phyloP scores from a whole-genome alignment of 2,888 invertebrate genomes.

The Drosophila cognata region DNA sequence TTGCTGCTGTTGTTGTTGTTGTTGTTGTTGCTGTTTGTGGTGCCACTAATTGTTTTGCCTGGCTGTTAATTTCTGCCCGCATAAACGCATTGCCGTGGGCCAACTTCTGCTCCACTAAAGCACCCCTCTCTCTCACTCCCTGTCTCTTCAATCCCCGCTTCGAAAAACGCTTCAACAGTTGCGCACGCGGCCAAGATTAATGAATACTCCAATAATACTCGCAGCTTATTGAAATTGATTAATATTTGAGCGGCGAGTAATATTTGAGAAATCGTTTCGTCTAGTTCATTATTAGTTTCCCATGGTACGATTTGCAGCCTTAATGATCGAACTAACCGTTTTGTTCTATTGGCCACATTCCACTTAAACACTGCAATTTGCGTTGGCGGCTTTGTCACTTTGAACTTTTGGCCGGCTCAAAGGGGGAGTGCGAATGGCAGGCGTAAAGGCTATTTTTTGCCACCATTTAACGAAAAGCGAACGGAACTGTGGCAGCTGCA shows the following conservation, averaged over 20 bases:
- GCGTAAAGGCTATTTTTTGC: conserved; percentile 11
- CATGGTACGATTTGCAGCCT: conserved; percentile 61
- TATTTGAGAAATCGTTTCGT: conserved; percentile 39
- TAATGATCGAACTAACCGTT: conserved; percentile 59
- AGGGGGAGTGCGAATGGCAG: conserved; percentile 28
- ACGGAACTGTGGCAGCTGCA: conserved; percentile 15
- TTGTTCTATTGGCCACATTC: conserved; percentile 39
- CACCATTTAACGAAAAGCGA: conserved; percentile 37
- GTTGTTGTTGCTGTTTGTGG: conserved; percentile 35
- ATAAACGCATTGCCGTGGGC: conserved; percentile 74
- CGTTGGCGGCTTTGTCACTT: conserved; percentile 73
- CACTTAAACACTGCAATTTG: conserved; percentile 58
- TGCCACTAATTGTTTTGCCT: conserved; percentile 74
- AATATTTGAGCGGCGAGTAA: conserved; percentile 60
- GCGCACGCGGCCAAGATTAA: conserved; percentile 79
- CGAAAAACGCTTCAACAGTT: conserved; percentile 71
- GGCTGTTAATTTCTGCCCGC: conserved; percentile 78
- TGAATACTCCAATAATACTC: conserved; percentile 41
- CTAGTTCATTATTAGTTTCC: conserved; percentile 70
- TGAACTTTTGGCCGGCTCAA: conserved; percentile 48
- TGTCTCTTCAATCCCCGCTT: background rate
- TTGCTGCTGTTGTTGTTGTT: conserved; percentile 23
- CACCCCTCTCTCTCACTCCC: background rate
- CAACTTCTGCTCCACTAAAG: conserved; percentile 72
- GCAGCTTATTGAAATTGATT: conserved; percentile 72